Conservation (phyloP, 2,888 invertebrate species). For the Agriopis marginaria region DNA sequence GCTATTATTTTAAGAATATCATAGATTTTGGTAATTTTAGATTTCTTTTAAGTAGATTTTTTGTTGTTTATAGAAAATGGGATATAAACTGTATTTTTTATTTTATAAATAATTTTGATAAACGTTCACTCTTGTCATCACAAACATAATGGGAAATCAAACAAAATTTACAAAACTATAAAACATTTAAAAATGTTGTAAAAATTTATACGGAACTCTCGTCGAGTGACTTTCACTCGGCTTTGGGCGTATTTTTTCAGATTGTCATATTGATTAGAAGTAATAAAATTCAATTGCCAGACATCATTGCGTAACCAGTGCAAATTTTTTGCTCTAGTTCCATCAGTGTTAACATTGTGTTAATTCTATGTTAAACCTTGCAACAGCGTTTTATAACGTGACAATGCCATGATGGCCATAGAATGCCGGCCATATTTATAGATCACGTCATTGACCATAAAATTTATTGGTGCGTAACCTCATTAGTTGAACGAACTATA, state of each 20-base stretch:
- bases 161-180: too few relatives aligned
- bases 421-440: constrained; percentile 45
- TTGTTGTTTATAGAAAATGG: too few relatives aligned
- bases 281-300: constrained; percentile 17
- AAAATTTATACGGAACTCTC: background rate
- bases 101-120: too few relatives aligned
- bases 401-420: constrained; percentile 38
- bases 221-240: background rate
- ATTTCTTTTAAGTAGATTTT: too few relatives aligned
- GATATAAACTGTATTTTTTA: too few relatives aligned
- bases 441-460: constrained; percentile 61
- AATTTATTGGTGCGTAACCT: constrained; percentile 74
- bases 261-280: constrained; percentile 14
- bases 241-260: background rate
- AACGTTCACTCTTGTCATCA: too few relatives aligned
- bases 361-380: constrained; percentile 17
- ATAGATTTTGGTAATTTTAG: too few relatives aligned
- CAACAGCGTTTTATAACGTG: constrained; percentile 15
- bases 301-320: constrained; percentile 10
- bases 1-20: too few relatives aligned
- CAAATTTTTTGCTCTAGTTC: constrained; percentile 20
- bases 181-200: background rate
- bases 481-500: constrained; percentile 82
- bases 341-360: constrained; percentile 11
- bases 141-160: too few relatives aligned